A percentile compares a stretch with the other conserved stretches of the same genome.
phyloP scores from a whole-genome alignment of 2,797 vertebrate species.

The Rhinoraja longicauda region DNA sequence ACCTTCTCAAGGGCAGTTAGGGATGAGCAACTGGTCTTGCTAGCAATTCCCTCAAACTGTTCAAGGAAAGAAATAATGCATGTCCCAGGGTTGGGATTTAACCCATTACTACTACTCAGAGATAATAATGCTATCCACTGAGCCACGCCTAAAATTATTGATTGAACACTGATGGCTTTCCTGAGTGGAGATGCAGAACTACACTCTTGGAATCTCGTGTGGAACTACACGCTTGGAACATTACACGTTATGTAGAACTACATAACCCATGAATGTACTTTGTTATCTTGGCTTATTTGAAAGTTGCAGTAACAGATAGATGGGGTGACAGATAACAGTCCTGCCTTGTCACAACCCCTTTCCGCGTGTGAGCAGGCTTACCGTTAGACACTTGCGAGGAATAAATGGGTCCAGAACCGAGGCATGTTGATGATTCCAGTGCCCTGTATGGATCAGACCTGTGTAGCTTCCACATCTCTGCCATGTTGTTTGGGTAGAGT shows the following conservation, averaged over 20 bases:
- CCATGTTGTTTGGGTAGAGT: not conserved
- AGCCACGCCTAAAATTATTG: not conserved
- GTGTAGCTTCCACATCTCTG: conserved; percentile 26
- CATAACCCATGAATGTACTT: not conserved
- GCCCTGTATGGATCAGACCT: conserved; percentile 3
- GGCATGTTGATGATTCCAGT: not conserved
- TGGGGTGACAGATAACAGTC: not conserved
- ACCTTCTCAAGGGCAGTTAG: no score
- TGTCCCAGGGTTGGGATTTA: not conserved
- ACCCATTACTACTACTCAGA: not conserved
- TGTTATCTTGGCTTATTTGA: not conserved
- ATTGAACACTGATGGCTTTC: not conserved
- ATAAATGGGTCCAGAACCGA: not conserved
- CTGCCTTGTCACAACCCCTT: not conserved
- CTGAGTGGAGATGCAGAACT: no score
- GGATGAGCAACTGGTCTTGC: no score
- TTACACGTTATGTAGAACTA: no score
- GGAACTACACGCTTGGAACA: not conserved
- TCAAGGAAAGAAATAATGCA: not conserved
- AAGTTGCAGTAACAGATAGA: not conserved
- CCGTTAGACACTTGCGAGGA: not conserved
- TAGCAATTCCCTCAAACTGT: no score
- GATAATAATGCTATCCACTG: not conserved
- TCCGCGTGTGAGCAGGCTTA: not conserved
- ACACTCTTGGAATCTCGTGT: not conserved